phyloP scores from a whole-genome alignment of 2,888 invertebrate genomes.

The Cosmia pyralina region DNA sequence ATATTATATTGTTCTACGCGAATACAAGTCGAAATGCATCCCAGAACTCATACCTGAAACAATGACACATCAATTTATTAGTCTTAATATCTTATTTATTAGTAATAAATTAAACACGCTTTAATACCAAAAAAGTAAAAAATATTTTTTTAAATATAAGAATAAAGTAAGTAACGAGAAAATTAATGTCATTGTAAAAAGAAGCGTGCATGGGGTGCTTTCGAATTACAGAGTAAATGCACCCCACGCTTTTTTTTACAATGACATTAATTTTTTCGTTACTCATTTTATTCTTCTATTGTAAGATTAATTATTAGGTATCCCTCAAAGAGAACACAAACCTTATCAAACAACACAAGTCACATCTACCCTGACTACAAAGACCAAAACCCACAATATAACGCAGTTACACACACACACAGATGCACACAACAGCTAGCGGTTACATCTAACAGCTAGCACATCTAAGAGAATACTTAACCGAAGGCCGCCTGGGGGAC shows the following conservation, averaged over 20 bases:
- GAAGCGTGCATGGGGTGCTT: too few relatives aligned
- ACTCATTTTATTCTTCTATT: too few relatives aligned
- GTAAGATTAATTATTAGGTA: background rate
- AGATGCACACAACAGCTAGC: background rate
- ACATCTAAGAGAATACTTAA: constrained; percentile 30
- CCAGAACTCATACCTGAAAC: constrained; percentile 33
- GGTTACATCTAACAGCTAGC: background rate
- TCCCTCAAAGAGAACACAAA: background rate
- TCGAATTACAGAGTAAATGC: too few relatives aligned
- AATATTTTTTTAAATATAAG: too few relatives aligned
- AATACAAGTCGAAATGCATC: background rate
- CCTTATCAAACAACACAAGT: background rate
- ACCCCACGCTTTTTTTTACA: too few relatives aligned
- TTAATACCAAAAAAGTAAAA: too few relatives aligned
- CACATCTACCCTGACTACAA: constrained; percentile 4
- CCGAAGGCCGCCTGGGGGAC: constrained; percentile 23
- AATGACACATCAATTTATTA: constrained; percentile 11
- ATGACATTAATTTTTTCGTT: too few relatives aligned
- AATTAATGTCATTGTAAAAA: too few relatives aligned
- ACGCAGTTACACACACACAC: constrained; percentile 1
- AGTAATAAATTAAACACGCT: too few relatives aligned
- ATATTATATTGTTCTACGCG: background rate
- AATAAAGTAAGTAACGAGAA: too few relatives aligned
- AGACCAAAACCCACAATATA: constrained; percentile 6
- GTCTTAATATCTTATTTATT: background rate